These are phyloP conservation scores for Pelobates cultripes DNA, from an alignment of 2,797 vertebrate genomes.

Conservation along the genomic window DNA sequence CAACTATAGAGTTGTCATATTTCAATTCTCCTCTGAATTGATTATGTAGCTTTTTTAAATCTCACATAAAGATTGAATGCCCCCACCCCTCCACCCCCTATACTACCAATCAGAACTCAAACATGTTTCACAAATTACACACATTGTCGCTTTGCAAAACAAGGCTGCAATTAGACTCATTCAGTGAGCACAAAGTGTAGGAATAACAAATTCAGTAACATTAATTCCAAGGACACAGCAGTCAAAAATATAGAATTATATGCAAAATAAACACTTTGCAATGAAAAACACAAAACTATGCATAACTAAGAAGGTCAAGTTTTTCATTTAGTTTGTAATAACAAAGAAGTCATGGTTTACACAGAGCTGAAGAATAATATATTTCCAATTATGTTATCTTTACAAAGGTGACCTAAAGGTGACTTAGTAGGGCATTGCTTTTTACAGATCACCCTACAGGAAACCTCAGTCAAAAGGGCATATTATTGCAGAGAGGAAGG, in stretches of 20 bases:
- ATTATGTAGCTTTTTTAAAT: background rate
- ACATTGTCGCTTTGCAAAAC: slow-evolving; percentile 1
- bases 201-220: slow-evolving; percentile 1
- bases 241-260: slow-evolving; percentile 10
- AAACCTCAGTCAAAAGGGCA: too few species aligned
- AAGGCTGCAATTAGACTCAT: slow-evolving; percentile 3
- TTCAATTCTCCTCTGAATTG: background rate
- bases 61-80: background rate
- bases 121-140: slow-evolving; percentile 5
- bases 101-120: background rate
- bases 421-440: background rate
- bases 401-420: background rate
- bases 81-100: background rate
- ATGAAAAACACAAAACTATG: background rate
- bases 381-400: background rate
- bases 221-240: slow-evolving; percentile 2
- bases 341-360: background rate
- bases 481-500: too few species aligned
- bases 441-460: too few species aligned
- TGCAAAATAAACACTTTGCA: background rate
- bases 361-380: background rate
- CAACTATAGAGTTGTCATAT: background rate
- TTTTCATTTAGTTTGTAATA: background rate
- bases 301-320: background rate
- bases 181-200: background rate